phyloP scores from a whole-genome alignment of 1,140 invertebrate species.

The Drosophila melanica region DNA sequence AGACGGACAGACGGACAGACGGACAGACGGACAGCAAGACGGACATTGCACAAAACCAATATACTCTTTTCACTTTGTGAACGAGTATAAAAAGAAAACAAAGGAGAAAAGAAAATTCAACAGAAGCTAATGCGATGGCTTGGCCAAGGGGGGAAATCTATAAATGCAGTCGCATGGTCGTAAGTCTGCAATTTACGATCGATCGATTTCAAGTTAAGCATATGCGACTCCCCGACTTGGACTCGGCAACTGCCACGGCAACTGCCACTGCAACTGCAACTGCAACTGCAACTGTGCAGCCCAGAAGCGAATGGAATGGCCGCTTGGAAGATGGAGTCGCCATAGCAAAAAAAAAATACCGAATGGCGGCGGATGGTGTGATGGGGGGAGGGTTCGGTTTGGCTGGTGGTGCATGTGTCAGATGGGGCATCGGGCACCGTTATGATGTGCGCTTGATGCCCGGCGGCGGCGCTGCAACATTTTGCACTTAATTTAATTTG shows the following conservation, averaged over 20 bases:
- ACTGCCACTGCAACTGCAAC: slow-evolving; percentile 18
- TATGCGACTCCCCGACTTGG: slow-evolving; percentile 46
- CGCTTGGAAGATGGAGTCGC: slow-evolving; percentile 17
- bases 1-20: too few relatives aligned
- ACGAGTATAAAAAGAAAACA: slow-evolving; percentile 20
- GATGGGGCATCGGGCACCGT: slow-evolving; percentile 52
- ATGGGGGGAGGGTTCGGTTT: not conserved
- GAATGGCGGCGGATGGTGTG: not conserved
- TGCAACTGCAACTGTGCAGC: slow-evolving; percentile 23
- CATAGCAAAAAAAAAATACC: not conserved
- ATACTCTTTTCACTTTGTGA: too few relatives aligned
- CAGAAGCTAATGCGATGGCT: slow-evolving; percentile 12
- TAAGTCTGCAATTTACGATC: slow-evolving; percentile 77
- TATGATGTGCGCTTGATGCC: slow-evolving; percentile 64
- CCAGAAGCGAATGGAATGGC: slow-evolving; percentile 23
- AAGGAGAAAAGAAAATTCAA: slow-evolving; percentile 2
- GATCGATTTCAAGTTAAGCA: slow-evolving; percentile 70
- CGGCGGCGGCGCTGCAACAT: slow-evolving; percentile 46
- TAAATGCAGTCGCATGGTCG: slow-evolving; percentile 49
- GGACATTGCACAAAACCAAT: too few relatives aligned
- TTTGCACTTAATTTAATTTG: slow-evolving; percentile 80
- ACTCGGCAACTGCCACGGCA: slow-evolving; percentile 4
- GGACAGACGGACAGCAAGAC: too few relatives aligned
- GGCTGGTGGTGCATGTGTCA: slow-evolving; percentile 48
- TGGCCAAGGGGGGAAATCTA: slow-evolving; percentile 50